Conservation (phyloP, 2,113 vertebrate genomes). For the Lamprotornis superbus region DNA sequence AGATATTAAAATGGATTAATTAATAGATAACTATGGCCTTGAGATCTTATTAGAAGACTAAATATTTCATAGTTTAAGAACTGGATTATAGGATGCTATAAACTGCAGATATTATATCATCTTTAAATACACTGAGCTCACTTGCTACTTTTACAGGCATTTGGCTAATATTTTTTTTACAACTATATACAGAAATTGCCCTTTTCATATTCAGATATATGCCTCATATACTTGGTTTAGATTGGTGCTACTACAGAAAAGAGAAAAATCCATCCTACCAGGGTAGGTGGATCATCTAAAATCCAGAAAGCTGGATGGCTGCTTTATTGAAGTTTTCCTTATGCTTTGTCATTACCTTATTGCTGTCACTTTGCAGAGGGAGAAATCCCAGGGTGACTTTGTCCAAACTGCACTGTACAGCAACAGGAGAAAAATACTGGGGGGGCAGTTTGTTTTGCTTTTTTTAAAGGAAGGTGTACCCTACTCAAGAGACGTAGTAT, state of each 20-base stretch:
- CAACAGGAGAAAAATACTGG: background rate
- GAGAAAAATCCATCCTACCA: background rate
- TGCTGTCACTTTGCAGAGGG: background rate
- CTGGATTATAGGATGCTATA: background rate
- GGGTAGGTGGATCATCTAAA: background rate
- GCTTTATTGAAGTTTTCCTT: background rate
- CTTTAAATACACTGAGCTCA: background rate
- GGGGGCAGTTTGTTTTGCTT: fast-evolving
- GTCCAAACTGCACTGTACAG: background rate
- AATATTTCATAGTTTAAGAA: background rate
- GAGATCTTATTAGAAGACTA: background rate
- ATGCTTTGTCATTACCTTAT: background rate
- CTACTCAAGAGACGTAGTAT: background rate
- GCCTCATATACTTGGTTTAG: background rate
- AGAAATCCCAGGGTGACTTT: background rate
- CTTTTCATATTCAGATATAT: background rate
- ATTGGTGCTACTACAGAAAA: background rate
- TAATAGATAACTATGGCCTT: background rate
- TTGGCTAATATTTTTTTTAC: background rate
- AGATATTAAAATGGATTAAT: background rate
- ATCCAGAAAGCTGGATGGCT: background rate
- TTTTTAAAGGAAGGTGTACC: background rate
- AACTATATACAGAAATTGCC: background rate
- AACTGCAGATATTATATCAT: background rate
- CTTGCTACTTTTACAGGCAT: background rate